phyloP scores from a whole-genome alignment of 2,797 vertebrate genomes.

The Streptopelia turtur region DNA sequence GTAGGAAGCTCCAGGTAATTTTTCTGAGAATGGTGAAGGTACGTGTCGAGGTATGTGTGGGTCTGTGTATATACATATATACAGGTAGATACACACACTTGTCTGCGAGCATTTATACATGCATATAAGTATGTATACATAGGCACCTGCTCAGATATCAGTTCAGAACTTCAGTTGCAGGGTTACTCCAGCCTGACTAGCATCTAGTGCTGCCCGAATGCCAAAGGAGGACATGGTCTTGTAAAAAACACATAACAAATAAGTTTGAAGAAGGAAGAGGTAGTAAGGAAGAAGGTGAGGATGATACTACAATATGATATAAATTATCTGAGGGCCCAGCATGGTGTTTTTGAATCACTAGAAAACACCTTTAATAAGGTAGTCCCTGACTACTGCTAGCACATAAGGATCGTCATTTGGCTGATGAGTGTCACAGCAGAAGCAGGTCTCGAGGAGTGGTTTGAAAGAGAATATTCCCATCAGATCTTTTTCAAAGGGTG shows the following conservation, averaged over 20 bases:
- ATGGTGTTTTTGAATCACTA: neutral
- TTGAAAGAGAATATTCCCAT: slow-evolving; percentile 37
- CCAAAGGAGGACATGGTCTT: neutral
- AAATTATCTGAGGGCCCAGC: neutral
- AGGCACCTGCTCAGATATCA: neutral
- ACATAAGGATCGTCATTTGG: neutral
- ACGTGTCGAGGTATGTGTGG: neutral
- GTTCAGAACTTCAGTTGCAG: neutral
- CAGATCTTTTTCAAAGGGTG: slow-evolving; percentile 45
- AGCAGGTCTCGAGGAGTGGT: neutral
- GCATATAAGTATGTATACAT: neutral
- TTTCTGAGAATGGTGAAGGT: neutral
- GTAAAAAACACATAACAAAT: neutral
- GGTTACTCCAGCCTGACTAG: neutral
- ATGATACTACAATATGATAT: neutral
- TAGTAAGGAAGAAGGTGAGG: neutral
- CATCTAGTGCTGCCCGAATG: neutral
- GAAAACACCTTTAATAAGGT: neutral
- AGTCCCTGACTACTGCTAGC: neutral
- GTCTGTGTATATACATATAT: neutral
- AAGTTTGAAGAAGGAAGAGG: neutral
- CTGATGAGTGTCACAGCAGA: neutral
- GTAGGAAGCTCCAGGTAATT: neutral
- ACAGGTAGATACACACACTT: neutral
- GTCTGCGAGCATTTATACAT: neutral